These are phyloP conservation scores for Pachyuromys duprasi DNA, from an alignment of 2,797 vertebrate species.

Conservation along the genomic window DNA sequence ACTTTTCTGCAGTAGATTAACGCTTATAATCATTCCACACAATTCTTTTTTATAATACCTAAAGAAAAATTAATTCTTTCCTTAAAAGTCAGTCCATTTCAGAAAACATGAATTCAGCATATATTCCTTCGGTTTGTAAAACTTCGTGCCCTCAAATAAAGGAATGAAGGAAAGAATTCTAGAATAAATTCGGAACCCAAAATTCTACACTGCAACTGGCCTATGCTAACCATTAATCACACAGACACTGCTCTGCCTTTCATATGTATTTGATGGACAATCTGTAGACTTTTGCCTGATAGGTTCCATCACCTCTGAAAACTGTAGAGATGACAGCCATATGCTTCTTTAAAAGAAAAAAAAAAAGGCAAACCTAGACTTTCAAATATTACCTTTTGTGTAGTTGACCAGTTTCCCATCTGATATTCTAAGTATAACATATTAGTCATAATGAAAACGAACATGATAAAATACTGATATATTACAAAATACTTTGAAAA, in stretches of 20 bases:
- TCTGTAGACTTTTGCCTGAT: background rate
- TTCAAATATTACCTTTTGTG: constrained; percentile 18
- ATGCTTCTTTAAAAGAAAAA: constrained; percentile 9
- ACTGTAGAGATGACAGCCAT: background rate
- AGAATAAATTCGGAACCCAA: background rate
- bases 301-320: constrained; percentile 37
- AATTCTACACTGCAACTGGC: background rate
- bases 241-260: constrained; percentile 4
- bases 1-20: constrained; percentile 54
- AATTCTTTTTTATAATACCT: background rate
- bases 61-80: constrained; percentile 13
- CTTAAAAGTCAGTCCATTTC: background rate
- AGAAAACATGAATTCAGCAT: background rate
- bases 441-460: constrained; percentile 18
- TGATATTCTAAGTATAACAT: constrained; percentile 12
- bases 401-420: constrained; percentile 17
- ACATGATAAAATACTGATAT: background rate
- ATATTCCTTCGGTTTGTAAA: constrained; percentile 29
- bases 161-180: constrained; percentile 15
- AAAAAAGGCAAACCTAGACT: background rate
- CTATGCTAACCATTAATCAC: constrained; percentile 7
- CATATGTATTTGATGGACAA: background rate
- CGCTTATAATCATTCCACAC: constrained; percentile 33
- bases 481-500: constrained; percentile 22
- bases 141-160: constrained; percentile 2